A percentile compares a stretch with the other conserved stretches of the same genome.
These are phyloP conservation scores for Chrysaora quinquecirrha DNA, from an alignment of 30 jellyfish, hydroid and myxozoan genomes.

Conservation along the genomic window DNA sequence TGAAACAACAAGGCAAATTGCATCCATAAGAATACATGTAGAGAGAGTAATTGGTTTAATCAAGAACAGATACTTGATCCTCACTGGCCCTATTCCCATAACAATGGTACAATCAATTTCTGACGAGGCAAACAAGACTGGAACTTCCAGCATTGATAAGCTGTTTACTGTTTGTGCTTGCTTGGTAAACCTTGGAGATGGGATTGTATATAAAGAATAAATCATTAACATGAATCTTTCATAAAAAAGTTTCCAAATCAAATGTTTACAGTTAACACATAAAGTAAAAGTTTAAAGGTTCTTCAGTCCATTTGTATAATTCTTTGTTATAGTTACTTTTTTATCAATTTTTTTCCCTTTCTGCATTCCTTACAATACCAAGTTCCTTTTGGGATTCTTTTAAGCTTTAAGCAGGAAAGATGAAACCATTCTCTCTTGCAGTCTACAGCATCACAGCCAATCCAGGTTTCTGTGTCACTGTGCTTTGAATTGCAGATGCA, in stretches of 20 bases:
- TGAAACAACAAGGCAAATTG: slow-evolving; percentile 1
- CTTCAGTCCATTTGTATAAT: neutral
- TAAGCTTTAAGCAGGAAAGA: neutral
- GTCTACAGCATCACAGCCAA: slow-evolving; percentile 34
- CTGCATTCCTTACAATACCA: slow-evolving; percentile 2
- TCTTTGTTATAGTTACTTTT: neutral
- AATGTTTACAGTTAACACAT: neutral
- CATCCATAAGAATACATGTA: neutral
- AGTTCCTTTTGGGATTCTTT: neutral
- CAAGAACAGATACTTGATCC: slow-evolving; percentile 2
- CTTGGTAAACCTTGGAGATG: slow-evolving; percentile 4
- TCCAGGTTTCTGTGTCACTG: slow-evolving; percentile 12
- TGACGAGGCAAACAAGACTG: slow-evolving; percentile 5
- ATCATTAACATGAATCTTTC: neutral
- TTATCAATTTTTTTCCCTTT: neutral
- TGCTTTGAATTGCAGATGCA: slow-evolving; percentile 3
- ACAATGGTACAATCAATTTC: neutral
- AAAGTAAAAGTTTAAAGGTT: neutral
- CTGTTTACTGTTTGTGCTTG: slow-evolving; percentile 2
- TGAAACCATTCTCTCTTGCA: slow-evolving; percentile 20
- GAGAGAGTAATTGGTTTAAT: no score
- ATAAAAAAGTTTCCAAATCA: neutral
- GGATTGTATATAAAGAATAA: neutral
- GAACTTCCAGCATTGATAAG: slow-evolving; percentile 2
- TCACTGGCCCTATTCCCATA: slow-evolving; percentile 2